These are phyloP conservation scores for Halichoerus grypus DNA, from an alignment of 2,113 vertebrate genomes.

Conservation along the genomic window DNA sequence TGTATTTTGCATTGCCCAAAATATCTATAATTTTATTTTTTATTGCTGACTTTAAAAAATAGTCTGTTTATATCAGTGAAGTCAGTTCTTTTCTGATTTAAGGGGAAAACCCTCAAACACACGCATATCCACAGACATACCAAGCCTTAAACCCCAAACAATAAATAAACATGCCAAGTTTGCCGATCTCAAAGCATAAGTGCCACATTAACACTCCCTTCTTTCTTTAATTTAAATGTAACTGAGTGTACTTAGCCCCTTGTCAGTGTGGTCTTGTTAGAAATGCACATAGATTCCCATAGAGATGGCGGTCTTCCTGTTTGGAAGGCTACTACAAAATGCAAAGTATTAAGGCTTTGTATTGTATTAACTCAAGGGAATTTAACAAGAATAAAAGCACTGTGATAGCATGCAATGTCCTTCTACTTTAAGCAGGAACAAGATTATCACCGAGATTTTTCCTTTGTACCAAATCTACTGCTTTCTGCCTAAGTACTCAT, in stretches of 20 bases:
- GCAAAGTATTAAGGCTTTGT: not conserved
- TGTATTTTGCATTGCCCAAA: not conserved
- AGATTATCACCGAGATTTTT: not conserved
- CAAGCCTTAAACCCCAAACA: not conserved
- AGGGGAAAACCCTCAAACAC: not conserved
- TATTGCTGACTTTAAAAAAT: slow-evolving; percentile 1
- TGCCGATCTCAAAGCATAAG: not conserved
- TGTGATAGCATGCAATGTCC: not conserved
- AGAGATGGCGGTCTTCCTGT: not conserved
- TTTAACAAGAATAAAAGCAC: not conserved
- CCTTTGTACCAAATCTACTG: not conserved
- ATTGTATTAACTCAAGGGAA: not conserved
- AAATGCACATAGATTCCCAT: not conserved
- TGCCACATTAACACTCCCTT: not conserved
- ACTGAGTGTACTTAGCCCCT: not conserved
- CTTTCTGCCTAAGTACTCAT: not conserved
- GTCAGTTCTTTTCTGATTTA: slow-evolving; percentile 1
- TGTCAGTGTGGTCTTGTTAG: not conserved
- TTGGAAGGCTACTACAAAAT: not conserved
- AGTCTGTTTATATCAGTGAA: not conserved
- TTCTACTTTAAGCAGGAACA: not conserved
- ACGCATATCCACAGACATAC: not conserved
- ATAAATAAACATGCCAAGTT: not conserved
- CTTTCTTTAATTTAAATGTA: not conserved
- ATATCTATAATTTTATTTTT: not conserved